Conservation (phyloP, 2,797 vertebrate species). For the Morus bassanus region DNA sequence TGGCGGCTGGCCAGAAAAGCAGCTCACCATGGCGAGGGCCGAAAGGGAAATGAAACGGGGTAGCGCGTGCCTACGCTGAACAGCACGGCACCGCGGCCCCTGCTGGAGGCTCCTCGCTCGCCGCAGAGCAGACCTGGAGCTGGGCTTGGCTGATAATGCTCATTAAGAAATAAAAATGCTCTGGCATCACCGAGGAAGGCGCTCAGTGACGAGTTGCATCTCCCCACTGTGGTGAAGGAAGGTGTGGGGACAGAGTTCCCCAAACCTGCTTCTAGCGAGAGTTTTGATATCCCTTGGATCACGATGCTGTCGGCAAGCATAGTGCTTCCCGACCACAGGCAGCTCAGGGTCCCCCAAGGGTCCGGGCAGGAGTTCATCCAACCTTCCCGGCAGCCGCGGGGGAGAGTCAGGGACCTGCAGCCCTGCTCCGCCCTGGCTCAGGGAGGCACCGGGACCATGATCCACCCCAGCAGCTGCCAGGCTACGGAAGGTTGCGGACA, state of each 20-base stretch:
- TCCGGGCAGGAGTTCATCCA: background rate
- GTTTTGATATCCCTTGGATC: background rate
- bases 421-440: no score
- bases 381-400: accelerated
- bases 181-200: background rate
- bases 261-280: background rate
- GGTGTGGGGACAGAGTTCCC: background rate
- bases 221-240: accelerated
- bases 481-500: background rate
- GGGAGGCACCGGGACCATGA: background rate
- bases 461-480: background rate
- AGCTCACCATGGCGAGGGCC: accelerated
- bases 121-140: background rate
- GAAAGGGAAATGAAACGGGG: background rate
- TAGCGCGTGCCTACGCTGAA: accelerated
- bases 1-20: background rate
- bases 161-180: background rate
- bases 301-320: accelerated
- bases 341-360: background rate
- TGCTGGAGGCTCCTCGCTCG: background rate
- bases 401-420: background rate
- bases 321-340: background rate
- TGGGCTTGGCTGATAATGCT: background rate
- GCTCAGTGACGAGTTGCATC: accelerated
- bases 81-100: accelerated